phyloP scores from a whole-genome alignment of 2,113 vertebrate genomes.

The Excalfactoria chinensis region DNA sequence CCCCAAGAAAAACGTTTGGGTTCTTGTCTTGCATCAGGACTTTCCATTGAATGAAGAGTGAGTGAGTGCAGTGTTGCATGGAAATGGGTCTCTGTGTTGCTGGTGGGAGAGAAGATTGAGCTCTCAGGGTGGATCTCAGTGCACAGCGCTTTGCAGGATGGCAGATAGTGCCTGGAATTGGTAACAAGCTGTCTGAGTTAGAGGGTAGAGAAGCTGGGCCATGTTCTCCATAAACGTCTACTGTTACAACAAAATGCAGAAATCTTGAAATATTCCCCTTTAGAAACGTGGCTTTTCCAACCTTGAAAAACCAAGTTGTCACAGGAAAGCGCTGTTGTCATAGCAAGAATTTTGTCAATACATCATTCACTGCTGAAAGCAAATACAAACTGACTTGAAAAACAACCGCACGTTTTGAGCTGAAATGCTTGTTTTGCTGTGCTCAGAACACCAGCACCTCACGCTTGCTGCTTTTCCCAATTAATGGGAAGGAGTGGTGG shows the following conservation, averaged over 20 bases:
- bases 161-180: neutral
- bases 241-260: neutral
- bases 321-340: neutral
- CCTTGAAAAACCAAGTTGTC: neutral
- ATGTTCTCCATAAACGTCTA: neutral
- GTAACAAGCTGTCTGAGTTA: fast-evolving
- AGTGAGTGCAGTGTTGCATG: neutral
- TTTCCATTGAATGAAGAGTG: neutral
- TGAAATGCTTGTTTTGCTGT: neutral
- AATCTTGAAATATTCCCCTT: neutral
- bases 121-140: neutral
- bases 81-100: neutral
- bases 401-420: neutral
- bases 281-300: neutral
- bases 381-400: neutral
- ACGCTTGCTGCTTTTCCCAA: neutral
- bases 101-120: neutral
- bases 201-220: neutral
- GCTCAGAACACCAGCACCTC: neutral
- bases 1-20: neutral
- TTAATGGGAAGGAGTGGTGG: neutral
- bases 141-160: fast-evolving
- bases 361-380: neutral
- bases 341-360: neutral
- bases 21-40: neutral